Evolutionary conservation across 2,797 vertebrate species (phyloP).

Genomic region (Threskiornis aethiopicus): DNA sequence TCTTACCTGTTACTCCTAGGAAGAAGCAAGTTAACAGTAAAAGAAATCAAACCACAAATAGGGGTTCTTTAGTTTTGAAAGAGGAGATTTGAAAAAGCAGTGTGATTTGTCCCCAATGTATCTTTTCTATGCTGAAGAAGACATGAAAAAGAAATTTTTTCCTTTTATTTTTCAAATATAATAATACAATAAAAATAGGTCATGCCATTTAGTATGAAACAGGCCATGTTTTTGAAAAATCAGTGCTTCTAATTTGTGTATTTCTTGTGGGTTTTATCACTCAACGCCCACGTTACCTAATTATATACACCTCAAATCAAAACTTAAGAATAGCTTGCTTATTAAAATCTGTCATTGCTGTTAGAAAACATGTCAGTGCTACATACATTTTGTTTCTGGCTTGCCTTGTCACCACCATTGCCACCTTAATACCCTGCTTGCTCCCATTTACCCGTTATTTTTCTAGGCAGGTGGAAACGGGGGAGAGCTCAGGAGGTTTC

Average conservation of each 20-base stretch:
- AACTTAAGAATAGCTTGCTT: slow-evolving; percentile 41
- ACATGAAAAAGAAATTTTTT: not conserved
- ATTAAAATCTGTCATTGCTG: slow-evolving; percentile 43
- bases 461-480: not conserved
- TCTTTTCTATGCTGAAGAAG: not conserved
- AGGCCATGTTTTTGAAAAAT: not conserved
- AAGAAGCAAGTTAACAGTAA: not conserved
- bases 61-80: not conserved
- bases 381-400: not conserved
- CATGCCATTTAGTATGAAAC: not conserved
- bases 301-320: slow-evolving; percentile 54
- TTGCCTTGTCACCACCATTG: not conserved
- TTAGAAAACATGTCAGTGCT: slow-evolving; percentile 46
- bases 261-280: slow-evolving; percentile 58
- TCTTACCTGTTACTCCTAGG: not conserved
- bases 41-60: not conserved
- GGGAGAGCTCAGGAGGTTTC: not conserved
- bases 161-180: not conserved
- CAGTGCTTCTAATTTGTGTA: slow-evolving; percentile 28
- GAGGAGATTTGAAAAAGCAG: not conserved
- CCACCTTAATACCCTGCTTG: not conserved
- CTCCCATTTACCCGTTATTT: not conserved
- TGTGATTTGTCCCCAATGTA: not conserved
- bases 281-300: slow-evolving; percentile 36
- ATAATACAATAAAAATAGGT: slow-evolving; percentile 24